Evolutionary conservation across 2,113 vertebrate genomes (phyloP).

Genomic region (Apteryx owenii): DNA sequence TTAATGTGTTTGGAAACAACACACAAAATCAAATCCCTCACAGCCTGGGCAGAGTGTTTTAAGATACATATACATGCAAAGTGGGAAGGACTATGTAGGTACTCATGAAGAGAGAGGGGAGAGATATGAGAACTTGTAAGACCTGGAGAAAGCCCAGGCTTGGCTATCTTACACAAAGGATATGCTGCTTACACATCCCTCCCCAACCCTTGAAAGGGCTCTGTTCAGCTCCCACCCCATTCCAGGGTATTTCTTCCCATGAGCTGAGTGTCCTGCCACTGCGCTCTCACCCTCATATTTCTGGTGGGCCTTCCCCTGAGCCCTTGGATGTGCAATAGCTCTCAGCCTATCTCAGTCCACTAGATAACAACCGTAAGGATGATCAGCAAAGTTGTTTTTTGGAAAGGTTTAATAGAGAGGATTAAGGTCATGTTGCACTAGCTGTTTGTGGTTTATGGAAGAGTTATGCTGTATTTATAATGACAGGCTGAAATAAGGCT

Average conservation of each 20-base stretch:
- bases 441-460: background rate
- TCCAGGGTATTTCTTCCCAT: background rate
- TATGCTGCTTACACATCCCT: background rate
- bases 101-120: background rate
- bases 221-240: background rate
- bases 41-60: background rate
- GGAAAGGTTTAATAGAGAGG: background rate
- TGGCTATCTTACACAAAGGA: background rate
- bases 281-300: background rate
- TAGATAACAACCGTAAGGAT: background rate
- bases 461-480: background rate
- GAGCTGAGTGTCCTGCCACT: background rate
- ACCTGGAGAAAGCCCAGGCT: background rate
- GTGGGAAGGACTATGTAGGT: background rate
- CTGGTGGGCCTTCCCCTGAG: background rate
- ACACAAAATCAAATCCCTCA: background rate
- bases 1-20: background rate
- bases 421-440: background rate
- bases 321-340: background rate
- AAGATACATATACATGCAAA: too few relatives aligned
- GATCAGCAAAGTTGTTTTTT: background rate
- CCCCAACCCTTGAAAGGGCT: background rate
- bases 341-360: background rate
- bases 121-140: background rate
- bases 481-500: background rate